phyloP scores from a whole-genome alignment of 2,888 invertebrate genomes.

The Nymphalis c-album region DNA sequence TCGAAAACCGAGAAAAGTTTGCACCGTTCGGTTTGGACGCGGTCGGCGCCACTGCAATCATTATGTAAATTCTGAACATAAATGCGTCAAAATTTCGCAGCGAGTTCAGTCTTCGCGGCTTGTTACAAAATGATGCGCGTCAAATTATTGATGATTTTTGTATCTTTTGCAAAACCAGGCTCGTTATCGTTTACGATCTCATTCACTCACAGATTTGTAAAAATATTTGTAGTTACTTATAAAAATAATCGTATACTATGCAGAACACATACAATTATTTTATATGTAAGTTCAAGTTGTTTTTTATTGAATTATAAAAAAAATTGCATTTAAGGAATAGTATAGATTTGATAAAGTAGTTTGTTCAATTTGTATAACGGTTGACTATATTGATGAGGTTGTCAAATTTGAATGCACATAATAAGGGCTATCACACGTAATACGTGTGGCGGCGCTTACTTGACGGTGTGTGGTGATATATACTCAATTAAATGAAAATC shows the following conservation, averaged over 20 bases:
- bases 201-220: constrained; percentile 21
- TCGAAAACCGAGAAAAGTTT: constrained; percentile 79
- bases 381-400: constrained; percentile 73
- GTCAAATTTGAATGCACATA: constrained; percentile 80
- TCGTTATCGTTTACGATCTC: constrained; percentile 27
- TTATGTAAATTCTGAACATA: constrained; percentile 71
- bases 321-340: constrained; percentile 22
- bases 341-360: constrained; percentile 57
- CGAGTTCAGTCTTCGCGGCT: constrained; percentile 57
- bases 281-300: constrained; percentile 11
- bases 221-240: no score
- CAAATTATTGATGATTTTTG: constrained; percentile 55
- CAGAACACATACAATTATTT: constrained; percentile 6
- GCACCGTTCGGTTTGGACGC: constrained; percentile 61
- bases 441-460: constrained; percentile 62
- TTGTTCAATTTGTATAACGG: constrained; percentile 70
- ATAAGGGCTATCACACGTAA: constrained; percentile 68
- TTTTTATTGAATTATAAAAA: constrained; percentile 3
- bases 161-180: constrained; percentile 22
- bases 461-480: constrained; percentile 57
- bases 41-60: constrained; percentile 75
- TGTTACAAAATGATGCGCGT: constrained; percentile 54
- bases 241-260: background rate
- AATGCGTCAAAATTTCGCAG: constrained; percentile 56
- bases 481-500: constrained; percentile 76